phyloP scores from a whole-genome alignment of 2,113 vertebrate species.

The Benitochromis conjunctus region DNA sequence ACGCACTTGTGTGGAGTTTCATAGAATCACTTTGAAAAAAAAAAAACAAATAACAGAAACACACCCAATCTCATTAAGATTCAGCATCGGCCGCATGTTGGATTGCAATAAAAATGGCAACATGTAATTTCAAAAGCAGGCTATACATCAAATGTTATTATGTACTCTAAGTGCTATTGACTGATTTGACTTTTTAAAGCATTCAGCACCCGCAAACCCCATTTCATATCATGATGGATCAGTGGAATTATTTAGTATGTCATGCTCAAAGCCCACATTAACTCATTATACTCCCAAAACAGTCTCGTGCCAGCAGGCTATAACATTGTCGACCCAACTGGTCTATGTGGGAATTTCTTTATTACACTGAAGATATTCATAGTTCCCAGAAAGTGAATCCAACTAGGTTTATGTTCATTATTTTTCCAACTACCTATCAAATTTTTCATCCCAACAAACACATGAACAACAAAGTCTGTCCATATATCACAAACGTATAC shows the following conservation, averaged over 20 bases:
- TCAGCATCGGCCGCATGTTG: not conserved
- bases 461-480: not conserved
- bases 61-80: slow-evolving; percentile 9
- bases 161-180: not conserved
- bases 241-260: not conserved
- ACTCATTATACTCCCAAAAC: not conserved
- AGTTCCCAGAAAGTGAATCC: not conserved
- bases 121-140: not conserved
- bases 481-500: not conserved
- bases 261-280: not conserved
- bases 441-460: not conserved
- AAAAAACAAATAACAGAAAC: rapidly evolving
- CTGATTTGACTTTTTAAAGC: not conserved
- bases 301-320: not conserved
- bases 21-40: not conserved
- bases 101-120: not conserved
- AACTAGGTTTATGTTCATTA: not conserved
- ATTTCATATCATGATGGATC: not conserved
- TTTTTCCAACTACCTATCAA: not conserved
- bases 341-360: not conserved
- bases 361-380: not conserved
- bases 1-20: slow-evolving; percentile 9
- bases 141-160: not conserved
- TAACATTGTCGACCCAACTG: not conserved
- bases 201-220: not conserved